phyloP scores from a whole-genome alignment of 2,113 vertebrate genomes.

The Guaruba guarouba region DNA sequence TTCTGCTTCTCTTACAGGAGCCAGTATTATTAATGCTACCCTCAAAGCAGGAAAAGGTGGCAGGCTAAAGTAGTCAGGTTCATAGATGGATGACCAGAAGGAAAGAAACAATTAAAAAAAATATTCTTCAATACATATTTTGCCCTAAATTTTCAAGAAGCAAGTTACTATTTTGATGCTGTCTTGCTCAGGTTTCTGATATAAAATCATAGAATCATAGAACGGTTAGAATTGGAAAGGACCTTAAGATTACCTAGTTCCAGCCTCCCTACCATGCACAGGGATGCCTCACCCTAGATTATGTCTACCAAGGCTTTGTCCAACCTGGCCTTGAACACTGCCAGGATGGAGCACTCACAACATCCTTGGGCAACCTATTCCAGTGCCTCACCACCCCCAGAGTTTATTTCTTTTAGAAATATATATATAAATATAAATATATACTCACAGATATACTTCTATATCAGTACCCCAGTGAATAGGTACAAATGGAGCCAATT shows the following conservation, averaged over 20 bases:
- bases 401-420: background rate
- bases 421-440: background rate
- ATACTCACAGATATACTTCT: background rate
- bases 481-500: background rate
- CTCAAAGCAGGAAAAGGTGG: background rate
- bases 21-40: background rate
- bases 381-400: background rate
- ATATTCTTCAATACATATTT: background rate
- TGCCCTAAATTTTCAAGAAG: background rate
- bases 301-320: background rate
- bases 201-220: background rate
- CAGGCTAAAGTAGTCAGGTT: background rate
- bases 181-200: background rate
- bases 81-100: background rate
- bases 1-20: background rate
- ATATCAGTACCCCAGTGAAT: background rate
- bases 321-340: background rate
- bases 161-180: background rate
- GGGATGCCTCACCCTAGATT: background rate
- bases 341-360: background rate
- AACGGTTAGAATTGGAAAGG: background rate
- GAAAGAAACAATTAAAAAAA: background rate
- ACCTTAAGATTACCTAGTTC: background rate
- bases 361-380: background rate
- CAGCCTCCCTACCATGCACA: background rate